These are phyloP conservation scores for Nasua narica DNA, from an alignment of 2,797 vertebrate species.

Conservation along the genomic window DNA sequence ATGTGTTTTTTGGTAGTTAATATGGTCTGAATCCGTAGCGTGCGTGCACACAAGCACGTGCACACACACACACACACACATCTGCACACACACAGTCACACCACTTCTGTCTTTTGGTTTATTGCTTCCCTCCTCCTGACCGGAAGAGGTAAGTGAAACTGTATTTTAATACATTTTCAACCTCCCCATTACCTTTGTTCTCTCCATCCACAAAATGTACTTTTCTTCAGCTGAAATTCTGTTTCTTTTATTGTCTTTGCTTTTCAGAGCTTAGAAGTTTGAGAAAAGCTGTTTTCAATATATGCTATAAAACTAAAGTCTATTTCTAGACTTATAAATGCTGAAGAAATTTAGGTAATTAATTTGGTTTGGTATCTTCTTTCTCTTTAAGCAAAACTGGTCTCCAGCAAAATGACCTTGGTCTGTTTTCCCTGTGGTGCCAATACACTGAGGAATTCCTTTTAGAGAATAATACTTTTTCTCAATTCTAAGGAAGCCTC, in stretches of 20 bases:
- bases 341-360: conserved; percentile 40
- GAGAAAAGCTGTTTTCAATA: conserved; percentile 35
- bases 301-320: background rate
- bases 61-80: background rate
- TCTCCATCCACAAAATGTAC: background rate
- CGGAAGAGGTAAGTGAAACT: background rate
- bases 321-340: conserved; percentile 23
- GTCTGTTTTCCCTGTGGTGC: background rate
- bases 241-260: conserved; percentile 29
- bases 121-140: background rate
- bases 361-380: conserved; percentile 25
- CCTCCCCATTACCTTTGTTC: conserved; percentile 12
- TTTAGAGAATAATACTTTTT: conserved; percentile 43
- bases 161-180: background rate
- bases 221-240: conserved; percentile 25
- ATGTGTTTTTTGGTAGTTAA: background rate
- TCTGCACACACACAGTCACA: background rate
- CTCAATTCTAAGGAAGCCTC: conserved; percentile 21
- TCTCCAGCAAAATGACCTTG: conserved; percentile 33
- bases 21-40: background rate
- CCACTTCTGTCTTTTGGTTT: background rate
- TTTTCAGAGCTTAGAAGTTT: conserved; percentile 37
- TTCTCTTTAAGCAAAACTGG: conserved; percentile 21
- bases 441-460: background rate
- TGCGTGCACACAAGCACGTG: background rate